Conservation (phyloP, 2,113 vertebrate species). For the Calonectris borealis region DNA sequence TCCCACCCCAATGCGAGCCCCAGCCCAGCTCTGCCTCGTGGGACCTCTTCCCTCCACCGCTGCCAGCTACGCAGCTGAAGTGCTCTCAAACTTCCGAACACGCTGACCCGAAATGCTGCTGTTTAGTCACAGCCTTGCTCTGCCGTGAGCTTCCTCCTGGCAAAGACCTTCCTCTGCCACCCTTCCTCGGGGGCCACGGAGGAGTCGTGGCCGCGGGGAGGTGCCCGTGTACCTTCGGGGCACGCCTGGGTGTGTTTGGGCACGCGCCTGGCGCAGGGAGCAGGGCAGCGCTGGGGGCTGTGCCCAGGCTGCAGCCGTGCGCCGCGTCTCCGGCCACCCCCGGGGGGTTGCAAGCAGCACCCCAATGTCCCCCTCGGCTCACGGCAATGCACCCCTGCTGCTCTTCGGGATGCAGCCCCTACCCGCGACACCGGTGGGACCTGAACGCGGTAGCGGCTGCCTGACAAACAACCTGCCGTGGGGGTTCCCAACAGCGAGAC, state of each 20-base stretch:
- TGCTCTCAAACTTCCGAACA: rapidly evolving
- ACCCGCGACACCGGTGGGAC: rapidly evolving
- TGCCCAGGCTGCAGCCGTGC: background rate
- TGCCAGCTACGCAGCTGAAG: background rate
- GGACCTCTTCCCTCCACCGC: background rate
- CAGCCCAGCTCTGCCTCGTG: background rate
- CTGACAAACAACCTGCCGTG: rapidly evolving
- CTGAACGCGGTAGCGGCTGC: rapidly evolving
- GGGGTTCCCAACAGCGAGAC: rapidly evolving
- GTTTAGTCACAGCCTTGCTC: background rate
- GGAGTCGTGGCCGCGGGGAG: background rate
- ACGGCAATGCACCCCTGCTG: rapidly evolving
- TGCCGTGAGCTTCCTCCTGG: background rate
- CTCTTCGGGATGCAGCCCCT: background rate
- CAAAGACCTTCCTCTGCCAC: background rate
- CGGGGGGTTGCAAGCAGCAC: background rate
- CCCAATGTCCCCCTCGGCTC: background rate
- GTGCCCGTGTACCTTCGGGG: background rate
- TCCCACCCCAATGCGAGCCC: rapidly evolving
- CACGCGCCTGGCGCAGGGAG: background rate
- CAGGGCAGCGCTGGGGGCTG: background rate
- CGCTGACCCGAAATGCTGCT: rapidly evolving
- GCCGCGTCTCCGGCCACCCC: rapidly evolving
- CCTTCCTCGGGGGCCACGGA: background rate
- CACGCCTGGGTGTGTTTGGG: background rate